These are phyloP conservation scores for Sarcophaga variegata DNA, from an alignment of 2,888 invertebrate genomes.

Conservation along the genomic window DNA sequence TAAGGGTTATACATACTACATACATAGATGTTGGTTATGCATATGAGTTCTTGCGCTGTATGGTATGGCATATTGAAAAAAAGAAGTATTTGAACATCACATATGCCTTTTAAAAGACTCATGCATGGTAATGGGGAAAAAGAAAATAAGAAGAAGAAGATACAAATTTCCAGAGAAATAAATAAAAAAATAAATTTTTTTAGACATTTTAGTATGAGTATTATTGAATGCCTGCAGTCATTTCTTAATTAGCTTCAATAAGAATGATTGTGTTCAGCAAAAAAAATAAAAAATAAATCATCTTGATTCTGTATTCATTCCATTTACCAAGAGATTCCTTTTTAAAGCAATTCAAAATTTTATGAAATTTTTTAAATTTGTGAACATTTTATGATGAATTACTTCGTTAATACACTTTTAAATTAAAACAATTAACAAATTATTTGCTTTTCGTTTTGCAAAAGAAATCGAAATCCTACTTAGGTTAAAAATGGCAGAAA, in stretches of 20 bases:
- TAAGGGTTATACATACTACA: not conserved
- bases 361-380: too few relatives aligned
- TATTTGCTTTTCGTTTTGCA: too few relatives aligned
- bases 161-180: not conserved
- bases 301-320: slow-evolving; percentile 1
- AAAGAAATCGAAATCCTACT: too few relatives aligned
- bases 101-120: slow-evolving; percentile 23
- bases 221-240: slow-evolving; percentile 77
- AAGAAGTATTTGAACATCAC: slow-evolving; percentile 38
- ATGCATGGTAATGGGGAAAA: slow-evolving; percentile 21
- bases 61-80: not conserved
- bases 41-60: not conserved
- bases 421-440: too few relatives aligned
- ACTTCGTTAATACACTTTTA: too few relatives aligned
- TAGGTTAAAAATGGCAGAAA: too few relatives aligned
- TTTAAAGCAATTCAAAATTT: slow-evolving; percentile 24
- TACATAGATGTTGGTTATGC: not conserved
- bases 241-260: slow-evolving; percentile 79
- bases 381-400: too few relatives aligned
- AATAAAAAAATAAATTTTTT: slow-evolving; percentile 56
- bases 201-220: slow-evolving; percentile 69
- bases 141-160: slow-evolving; percentile 46
- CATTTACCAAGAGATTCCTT: slow-evolving; percentile 17
- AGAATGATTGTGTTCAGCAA: slow-evolving; percentile 52
- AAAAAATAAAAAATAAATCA: slow-evolving; percentile 6